Conservation (phyloP, 2,797 vertebrate species). For the Ceryle rudis region DNA sequence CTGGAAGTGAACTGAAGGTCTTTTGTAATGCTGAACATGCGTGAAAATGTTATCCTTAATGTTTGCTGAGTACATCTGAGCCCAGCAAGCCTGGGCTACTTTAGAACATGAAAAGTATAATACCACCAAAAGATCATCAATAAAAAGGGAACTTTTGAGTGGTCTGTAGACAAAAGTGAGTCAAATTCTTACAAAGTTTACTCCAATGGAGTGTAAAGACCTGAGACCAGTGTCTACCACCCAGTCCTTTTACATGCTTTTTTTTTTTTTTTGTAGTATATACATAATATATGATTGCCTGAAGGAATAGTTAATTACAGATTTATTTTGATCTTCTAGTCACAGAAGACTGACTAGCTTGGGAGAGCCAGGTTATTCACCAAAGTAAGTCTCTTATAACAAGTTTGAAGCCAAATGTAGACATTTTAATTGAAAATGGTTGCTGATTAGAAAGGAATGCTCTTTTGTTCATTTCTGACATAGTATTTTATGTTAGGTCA, state of each 20-base stretch:
- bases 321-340: background rate
- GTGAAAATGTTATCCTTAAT: background rate
- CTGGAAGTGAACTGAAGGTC: background rate
- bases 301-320: background rate
- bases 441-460: background rate
- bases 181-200: background rate
- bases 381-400: background rate
- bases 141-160: background rate
- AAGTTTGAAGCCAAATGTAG: background rate
- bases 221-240: background rate
- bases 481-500: constrained; percentile 14
- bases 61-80: background rate
- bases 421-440: constrained; percentile 34
- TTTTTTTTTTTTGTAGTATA: background rate
- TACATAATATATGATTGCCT: background rate
- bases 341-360: background rate
- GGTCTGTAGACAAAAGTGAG: accelerated
- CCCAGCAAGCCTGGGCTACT: background rate
- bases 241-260: background rate
- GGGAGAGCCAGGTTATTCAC: background rate
- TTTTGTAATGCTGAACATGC: background rate
- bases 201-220: background rate
- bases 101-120: background rate
- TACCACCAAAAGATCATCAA: background rate
- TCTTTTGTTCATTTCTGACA: constrained; percentile 28